Evolutionary conservation across 2,113 vertebrate genomes (phyloP).

Genomic region (Vireo altiloquus): DNA sequence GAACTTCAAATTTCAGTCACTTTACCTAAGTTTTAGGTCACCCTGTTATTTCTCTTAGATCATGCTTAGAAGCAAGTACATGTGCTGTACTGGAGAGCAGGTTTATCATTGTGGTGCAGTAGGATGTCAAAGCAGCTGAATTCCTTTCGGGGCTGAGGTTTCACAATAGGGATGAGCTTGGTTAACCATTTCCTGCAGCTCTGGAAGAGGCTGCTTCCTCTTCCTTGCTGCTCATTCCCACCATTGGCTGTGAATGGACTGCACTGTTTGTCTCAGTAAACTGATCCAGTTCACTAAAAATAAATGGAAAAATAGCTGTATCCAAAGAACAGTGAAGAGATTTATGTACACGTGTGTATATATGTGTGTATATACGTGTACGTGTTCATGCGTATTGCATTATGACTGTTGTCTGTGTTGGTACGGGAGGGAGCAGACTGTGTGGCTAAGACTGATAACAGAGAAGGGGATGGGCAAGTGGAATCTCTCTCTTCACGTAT

Average conservation of each 20-base stretch:
- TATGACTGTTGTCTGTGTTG: fast-evolving
- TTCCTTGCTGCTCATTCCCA: neutral
- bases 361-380: too few species aligned
- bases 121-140: neutral
- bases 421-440: neutral
- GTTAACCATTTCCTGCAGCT: slow-evolving; percentile 22
- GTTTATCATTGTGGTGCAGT: neutral
- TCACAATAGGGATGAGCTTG: slow-evolving; percentile 15
- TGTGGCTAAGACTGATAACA: neutral
- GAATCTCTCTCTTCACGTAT: neutral
- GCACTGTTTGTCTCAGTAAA: neutral
- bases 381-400: fast-evolving
- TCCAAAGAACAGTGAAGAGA: neutral
- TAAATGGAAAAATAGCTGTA: neutral
- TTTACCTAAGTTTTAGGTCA: neutral
- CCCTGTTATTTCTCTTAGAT: neutral
- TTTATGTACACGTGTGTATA: fast-evolving
- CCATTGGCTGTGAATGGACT: neutral
- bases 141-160: slow-evolving; percentile 4
- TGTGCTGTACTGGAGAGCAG: neutral
- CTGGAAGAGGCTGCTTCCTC: slow-evolving; percentile 18
- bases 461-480: neutral
- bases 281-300: neutral
- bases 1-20: neutral
- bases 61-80: neutral